A percentile compares a stretch with the other conserved stretches of the same genome.
These are phyloP conservation scores for Tapirus indicus DNA, from an alignment of 2,797 vertebrate species.

Conservation along the genomic window DNA sequence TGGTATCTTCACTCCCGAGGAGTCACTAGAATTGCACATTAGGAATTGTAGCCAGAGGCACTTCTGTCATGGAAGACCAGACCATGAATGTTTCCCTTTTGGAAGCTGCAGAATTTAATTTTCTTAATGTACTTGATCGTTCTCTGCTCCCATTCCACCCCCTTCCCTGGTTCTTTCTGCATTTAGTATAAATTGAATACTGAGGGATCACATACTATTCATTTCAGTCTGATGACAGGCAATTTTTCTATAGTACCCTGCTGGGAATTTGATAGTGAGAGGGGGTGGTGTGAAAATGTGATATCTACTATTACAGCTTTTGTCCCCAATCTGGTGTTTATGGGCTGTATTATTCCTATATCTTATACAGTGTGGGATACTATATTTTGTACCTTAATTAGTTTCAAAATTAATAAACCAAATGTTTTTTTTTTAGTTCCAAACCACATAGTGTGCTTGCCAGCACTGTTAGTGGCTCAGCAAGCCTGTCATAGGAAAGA, in stretches of 20 bases:
- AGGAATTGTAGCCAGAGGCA: slow-evolving; percentile 1
- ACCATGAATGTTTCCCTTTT: neutral
- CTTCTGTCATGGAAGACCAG: neutral
- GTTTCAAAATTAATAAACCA: slow-evolving; percentile 70
- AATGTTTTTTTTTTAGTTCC: slow-evolving; percentile 19
- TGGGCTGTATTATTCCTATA: slow-evolving; percentile 44
- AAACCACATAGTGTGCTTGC: slow-evolving; percentile 27
- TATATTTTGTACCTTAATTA: slow-evolving; percentile 75
- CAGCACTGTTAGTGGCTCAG: neutral
- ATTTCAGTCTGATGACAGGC: slow-evolving; percentile 74
- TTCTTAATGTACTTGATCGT: slow-evolving; percentile 48
- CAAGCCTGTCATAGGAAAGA: neutral
- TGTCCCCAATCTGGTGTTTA: slow-evolving; percentile 74
- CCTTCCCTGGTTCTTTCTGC: slow-evolving; percentile 45
- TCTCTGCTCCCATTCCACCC: neutral
- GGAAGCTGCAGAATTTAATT: slow-evolving; percentile 56
- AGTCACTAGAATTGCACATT: neutral
- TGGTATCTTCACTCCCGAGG: neutral
- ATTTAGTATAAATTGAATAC: slow-evolving; percentile 70
- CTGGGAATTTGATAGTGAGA: slow-evolving; percentile 75
- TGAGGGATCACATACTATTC: slow-evolving; percentile 65
- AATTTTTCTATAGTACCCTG: slow-evolving; percentile 74
- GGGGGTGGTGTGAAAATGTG: slow-evolving; percentile 71
- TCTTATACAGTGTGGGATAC: slow-evolving; percentile 45
- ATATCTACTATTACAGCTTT: slow-evolving; percentile 70